These are phyloP conservation scores for Leptobrachium ailaonicum DNA, from an alignment of 2,113 vertebrate species.

Conservation along the genomic window DNA sequence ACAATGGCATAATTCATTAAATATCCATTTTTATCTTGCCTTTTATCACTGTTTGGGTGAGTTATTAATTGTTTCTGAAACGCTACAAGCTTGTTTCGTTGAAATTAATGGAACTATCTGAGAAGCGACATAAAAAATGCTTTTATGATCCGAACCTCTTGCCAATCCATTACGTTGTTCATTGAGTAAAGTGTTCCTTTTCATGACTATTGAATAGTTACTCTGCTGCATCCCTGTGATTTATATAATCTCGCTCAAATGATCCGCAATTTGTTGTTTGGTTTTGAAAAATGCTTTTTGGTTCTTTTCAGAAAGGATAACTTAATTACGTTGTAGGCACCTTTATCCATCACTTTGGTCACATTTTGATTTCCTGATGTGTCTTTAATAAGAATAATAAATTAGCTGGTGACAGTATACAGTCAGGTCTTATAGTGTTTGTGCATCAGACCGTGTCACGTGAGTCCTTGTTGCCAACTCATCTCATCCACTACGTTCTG, in stretches of 20 bases:
- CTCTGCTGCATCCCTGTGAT: slow-evolving; percentile 49
- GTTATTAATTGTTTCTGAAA: slow-evolving; percentile 51
- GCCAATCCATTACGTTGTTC: slow-evolving; percentile 48
- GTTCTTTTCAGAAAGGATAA: slow-evolving; percentile 56
- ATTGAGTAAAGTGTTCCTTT: slow-evolving; percentile 52
- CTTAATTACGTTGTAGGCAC: slow-evolving; percentile 48
- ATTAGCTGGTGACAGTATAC: background rate
- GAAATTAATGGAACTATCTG: slow-evolving; percentile 54
- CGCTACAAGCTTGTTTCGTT: slow-evolving; percentile 47
- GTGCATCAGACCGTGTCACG: background rate
- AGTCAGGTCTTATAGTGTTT: background rate
- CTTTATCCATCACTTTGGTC: slow-evolving; percentile 48
- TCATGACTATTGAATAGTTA: slow-evolving; percentile 53
- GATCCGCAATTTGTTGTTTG: slow-evolving; percentile 47
- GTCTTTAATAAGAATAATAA: background rate
- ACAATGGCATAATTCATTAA: slow-evolving; percentile 4
- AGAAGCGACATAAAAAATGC: slow-evolving; percentile 55
- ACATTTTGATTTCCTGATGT: slow-evolving; percentile 36
- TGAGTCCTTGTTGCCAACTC: too few species aligned
- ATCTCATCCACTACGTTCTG: too few species aligned
- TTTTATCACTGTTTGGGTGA: background rate
- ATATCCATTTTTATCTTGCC: background rate
- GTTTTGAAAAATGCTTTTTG: slow-evolving; percentile 32
- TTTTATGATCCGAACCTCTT: slow-evolving; percentile 39
- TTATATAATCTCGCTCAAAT: slow-evolving; percentile 54